A percentile compares a stretch with the other conserved stretches of the same genome.
phyloP scores from a whole-genome alignment of 2,113 vertebrate genomes.

The Redunca redunca region DNA sequence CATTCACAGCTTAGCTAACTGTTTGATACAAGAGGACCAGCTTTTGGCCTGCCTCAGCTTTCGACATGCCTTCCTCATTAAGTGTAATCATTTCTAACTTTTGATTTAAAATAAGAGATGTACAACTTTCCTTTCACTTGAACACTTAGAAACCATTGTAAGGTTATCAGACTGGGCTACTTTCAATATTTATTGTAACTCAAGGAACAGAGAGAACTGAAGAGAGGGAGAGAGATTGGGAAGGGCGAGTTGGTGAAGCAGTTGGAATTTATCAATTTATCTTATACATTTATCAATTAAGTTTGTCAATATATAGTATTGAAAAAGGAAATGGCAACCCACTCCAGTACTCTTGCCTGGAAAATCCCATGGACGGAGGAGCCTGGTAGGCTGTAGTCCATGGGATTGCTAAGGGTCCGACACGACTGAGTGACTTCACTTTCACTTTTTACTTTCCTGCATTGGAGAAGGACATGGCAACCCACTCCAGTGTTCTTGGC shows the following conservation, averaged over 20 bases:
- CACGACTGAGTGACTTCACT: fast-evolving
- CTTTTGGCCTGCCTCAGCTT: neutral
- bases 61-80: neutral
- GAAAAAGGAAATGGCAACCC: neutral
- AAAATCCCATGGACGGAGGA: neutral
- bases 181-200: neutral
- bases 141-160: neutral
- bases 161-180: neutral
- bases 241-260: neutral
- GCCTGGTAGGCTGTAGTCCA: neutral
- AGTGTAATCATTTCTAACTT: neutral
- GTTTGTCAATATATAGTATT: neutral
- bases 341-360: neutral
- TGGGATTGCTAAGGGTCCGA: fast-evolving
- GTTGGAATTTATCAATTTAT: neutral
- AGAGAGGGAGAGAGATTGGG: neutral
- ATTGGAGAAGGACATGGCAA: neutral
- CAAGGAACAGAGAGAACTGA: neutral
- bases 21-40: neutral
- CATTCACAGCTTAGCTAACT: neutral
- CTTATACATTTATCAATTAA: neutral
- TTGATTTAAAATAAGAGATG: neutral
- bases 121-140: neutral
- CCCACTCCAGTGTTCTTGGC: neutral
- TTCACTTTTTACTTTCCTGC: neutral